A percentile compares a stretch with the other conserved stretches of the same genome.
Evolutionary conservation across 2,888 invertebrate genomes (phyloP).

Genomic region (Eugnorisma glareosa): DNA sequence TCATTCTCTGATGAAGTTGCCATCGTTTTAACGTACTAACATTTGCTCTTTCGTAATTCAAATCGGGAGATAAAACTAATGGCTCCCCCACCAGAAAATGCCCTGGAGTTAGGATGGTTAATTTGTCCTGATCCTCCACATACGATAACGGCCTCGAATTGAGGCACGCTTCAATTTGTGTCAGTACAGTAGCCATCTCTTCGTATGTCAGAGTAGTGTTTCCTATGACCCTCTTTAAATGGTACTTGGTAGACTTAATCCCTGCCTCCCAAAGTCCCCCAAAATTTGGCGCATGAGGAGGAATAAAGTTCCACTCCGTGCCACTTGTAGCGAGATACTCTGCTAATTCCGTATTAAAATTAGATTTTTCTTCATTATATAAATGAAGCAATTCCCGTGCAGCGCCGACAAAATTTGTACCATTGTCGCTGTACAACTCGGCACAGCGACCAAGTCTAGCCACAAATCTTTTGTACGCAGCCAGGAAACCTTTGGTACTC

Average conservation of each 20-base stretch:
- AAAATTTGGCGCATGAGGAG: not conserved
- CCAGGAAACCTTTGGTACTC: not conserved
- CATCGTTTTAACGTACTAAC: no score
- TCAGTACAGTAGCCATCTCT: not conserved
- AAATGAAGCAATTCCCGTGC: slow-evolving; percentile 3
- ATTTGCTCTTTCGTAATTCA: no score
- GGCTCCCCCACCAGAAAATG: no score
- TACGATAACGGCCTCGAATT: no score
- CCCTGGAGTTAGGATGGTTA: no score
- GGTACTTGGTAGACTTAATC: not conserved
- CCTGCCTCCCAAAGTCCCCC: not conserved
- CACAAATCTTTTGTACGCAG: not conserved
- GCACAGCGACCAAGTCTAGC: not conserved
- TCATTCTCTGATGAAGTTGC: no score
- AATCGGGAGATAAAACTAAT: no score
- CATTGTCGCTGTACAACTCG: not conserved
- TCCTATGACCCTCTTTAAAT: not conserved
- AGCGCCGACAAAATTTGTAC: not conserved
- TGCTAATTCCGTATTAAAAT: not conserved
- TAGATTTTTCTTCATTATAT: slow-evolving; percentile 3
- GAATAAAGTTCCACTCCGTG: slow-evolving; percentile 11
- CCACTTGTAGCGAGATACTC: not conserved
- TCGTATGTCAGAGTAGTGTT: not conserved
- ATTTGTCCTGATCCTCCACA: no score
- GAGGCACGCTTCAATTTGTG: no score